These are phyloP conservation scores for Chirona hameri DNA, from an alignment of 2,888 invertebrate genomes.

Conservation along the genomic window DNA sequence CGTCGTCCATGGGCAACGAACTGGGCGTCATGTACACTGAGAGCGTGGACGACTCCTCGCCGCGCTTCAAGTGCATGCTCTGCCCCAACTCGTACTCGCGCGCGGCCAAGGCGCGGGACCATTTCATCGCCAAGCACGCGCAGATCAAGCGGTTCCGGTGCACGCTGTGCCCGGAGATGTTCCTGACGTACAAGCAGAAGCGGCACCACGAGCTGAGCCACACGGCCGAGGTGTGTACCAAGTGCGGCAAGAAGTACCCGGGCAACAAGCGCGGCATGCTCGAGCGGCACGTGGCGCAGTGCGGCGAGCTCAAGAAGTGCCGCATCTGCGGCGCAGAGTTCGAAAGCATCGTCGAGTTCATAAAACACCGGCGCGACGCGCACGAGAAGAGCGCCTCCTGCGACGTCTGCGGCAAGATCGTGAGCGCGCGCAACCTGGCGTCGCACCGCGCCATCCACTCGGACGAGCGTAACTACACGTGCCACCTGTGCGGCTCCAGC, in stretches of 20 bases:
- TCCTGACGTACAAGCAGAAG: conserved; percentile 30
- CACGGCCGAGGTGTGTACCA: conserved; percentile 27
- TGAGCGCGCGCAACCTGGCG: conserved; percentile 29
- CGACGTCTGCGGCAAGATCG: conserved; percentile 26
- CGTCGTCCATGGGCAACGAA: background rate
- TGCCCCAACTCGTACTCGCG: conserved; percentile 24
- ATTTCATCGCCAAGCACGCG: conserved; percentile 30
- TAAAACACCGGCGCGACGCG: conserved; percentile 25
- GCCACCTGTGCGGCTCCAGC: conserved; percentile 29
- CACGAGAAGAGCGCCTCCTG: conserved; percentile 28
- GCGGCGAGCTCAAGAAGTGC: conserved; percentile 25
- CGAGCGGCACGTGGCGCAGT: conserved; percentile 13
- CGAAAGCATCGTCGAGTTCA: background rate
- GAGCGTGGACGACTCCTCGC: background rate
- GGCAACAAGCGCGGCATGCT: conserved; percentile 30
- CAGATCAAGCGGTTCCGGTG: conserved; percentile 13
- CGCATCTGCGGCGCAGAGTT: conserved; percentile 27
- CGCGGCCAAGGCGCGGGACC: conserved; percentile 26
- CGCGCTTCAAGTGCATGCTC: conserved; percentile 25
- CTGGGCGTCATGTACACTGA: conserved; percentile 22
- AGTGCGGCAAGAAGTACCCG: conserved; percentile 29
- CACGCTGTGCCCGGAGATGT: background rate
- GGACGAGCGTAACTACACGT: conserved; percentile 29
- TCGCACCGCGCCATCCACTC: conserved; percentile 30
- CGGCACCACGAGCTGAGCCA: conserved; percentile 31